Evolutionary conservation across 2,113 vertebrate genomes (phyloP).

Genomic region (Coreoperca whiteheadi): DNA sequence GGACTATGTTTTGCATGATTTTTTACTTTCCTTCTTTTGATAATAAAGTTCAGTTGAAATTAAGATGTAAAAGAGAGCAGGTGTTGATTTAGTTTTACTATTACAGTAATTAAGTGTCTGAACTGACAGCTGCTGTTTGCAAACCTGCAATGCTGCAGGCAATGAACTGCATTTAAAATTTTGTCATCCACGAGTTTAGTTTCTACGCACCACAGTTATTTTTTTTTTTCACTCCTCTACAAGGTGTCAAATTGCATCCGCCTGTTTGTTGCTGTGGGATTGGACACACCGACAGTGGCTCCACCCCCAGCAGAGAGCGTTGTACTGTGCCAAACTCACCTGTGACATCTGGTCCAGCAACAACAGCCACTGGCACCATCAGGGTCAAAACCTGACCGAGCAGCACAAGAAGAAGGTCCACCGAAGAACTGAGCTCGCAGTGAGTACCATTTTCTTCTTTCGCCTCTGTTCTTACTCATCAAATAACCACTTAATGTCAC

Average conservation of each 20-base stretch:
- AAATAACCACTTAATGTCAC: not conserved
- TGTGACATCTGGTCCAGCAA: constrained; percentile 63
- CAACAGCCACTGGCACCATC: constrained; percentile 38
- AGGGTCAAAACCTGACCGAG: constrained; percentile 26
- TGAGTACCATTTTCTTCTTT: constrained; percentile 58
- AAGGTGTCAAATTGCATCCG: constrained; percentile 65
- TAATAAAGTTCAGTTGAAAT: not conserved
- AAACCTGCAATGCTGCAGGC: constrained; percentile 5
- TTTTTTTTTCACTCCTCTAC: not conserved
- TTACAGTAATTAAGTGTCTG: not conserved
- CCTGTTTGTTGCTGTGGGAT: constrained; percentile 43
- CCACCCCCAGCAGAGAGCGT: constrained; percentile 63
- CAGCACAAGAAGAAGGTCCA: constrained; percentile 10
- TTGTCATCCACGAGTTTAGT: not conserved
- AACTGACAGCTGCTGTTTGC: constrained; percentile 1
- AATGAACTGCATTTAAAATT: constrained; percentile 4
- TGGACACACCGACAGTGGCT: constrained; percentile 45
- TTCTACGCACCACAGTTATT: not conserved
- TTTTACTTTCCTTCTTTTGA: not conserved
- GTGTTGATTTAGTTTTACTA: not conserved
- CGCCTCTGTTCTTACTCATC: not conserved
- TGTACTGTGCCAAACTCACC: constrained; percentile 66
- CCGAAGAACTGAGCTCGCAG: constrained; percentile 38
- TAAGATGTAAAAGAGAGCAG: not conserved
- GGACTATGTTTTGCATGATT: not conserved